phyloP scores from a whole-genome alignment of 2,113 vertebrate species.

The Gymnarchus niloticus region DNA sequence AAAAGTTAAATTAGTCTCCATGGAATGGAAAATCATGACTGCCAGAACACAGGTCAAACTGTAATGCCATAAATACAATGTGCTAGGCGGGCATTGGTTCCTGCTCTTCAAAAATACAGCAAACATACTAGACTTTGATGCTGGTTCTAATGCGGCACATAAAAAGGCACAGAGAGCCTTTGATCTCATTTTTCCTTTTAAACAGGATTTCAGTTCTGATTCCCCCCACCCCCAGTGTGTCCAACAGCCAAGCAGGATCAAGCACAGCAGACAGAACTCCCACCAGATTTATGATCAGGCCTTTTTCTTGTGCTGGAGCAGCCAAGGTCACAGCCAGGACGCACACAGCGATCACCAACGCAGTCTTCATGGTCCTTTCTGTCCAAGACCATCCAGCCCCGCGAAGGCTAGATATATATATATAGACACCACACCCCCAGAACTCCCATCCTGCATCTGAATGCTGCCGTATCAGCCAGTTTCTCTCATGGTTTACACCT shows the following conservation, averaged over 20 bases:
- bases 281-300: slow-evolving; percentile 25
- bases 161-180: neutral
- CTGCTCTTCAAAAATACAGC: neutral
- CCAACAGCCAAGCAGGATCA: neutral
- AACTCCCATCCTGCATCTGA: neutral
- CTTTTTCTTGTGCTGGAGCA: neutral
- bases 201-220: neutral
- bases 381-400: neutral
- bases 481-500: slow-evolving; percentile 3
- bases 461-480: neutral
- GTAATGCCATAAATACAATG: neutral
- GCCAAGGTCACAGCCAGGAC: slow-evolving; percentile 20
- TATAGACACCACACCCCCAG: neutral
- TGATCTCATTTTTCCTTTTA: neutral
- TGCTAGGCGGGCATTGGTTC: neutral
- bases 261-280: neutral
- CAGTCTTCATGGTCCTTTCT: slow-evolving; percentile 16
- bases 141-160: neutral
- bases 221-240: neutral
- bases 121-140: neutral
- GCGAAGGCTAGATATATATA: neutral
- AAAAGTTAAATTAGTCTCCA: neutral
- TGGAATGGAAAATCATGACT: neutral
- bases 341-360: slow-evolving; percentile 27
- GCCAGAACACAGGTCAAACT: neutral